A percentile compares a stretch with the other conserved stretches of the same genome.
Evolutionary conservation across 2,888 invertebrate species (phyloP).

Genomic region (Trissonchulus latispiculum): DNA sequence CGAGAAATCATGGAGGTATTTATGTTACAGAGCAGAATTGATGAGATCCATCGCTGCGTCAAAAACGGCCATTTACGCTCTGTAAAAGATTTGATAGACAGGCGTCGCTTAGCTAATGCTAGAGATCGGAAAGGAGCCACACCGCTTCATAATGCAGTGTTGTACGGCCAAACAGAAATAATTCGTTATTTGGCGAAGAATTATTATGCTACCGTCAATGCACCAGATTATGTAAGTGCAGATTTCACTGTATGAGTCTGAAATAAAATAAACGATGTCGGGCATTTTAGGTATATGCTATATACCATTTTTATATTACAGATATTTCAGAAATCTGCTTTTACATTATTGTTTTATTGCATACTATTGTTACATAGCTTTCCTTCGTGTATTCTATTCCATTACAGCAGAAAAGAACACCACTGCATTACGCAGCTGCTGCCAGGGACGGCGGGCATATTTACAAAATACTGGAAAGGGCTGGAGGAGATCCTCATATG

Average conservation of each 20-base stretch:
- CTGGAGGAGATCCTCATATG: constrained; percentile 71
- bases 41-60: constrained; percentile 71
- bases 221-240: constrained; percentile 44
- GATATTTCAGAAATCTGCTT: too few species aligned
- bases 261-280: too few species aligned
- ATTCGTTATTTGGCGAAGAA: constrained; percentile 57
- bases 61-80: constrained; percentile 69
- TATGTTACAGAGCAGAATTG: constrained; percentile 65
- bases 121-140: constrained; percentile 60
- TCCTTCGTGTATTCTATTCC: too few species aligned
- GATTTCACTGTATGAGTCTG: too few species aligned
- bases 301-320: too few species aligned
- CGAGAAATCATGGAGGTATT: neutral
- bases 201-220: constrained; percentile 68
- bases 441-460: constrained; percentile 65
- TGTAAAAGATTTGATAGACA: constrained; percentile 64
- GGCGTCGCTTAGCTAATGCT: constrained; percentile 69
- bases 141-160: constrained; percentile 71
- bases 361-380: too few species aligned
- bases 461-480: constrained; percentile 64
- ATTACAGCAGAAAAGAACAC: constrained; percentile 71
- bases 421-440: constrained; percentile 75
- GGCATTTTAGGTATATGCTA: too few species aligned
- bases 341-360: too few species aligned
- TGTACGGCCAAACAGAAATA: constrained; percentile 61